Base-by-base conservation (phyloP, 1,140 invertebrate species). In the Pogonognathellus flavescens region DNA sequence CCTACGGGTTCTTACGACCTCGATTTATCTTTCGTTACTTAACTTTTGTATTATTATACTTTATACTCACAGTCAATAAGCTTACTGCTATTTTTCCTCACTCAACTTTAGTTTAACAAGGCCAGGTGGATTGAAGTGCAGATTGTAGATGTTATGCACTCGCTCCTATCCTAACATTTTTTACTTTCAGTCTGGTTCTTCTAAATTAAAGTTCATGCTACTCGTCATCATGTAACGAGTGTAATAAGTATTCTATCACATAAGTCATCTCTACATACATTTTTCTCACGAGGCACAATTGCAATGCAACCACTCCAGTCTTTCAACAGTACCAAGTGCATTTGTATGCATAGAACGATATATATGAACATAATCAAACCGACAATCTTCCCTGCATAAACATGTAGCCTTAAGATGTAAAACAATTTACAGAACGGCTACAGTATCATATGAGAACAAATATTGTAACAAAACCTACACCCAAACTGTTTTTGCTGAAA, bases 1-100 rank as follows among this genome's bases (percentile, higher is more conserved):
- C 70, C 70, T 76, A 76, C 41, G 70, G 70, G 25, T 76, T 76
- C 70, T 76, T 76, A 76, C 31, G 70, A 76, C 70, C 70, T 76
- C 70, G 70, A 76, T 76, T 76, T 76, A 76, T 76, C 70, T 76
- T 76, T 41, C 31, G 62, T 66, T 66, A 66, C 62, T 66, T 66
- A 66, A 66, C 62, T 25, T 76, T 76, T 76, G 16, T 76, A 57
- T n/a, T 57, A 14, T 57, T 57, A 57, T 57, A n/a, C 53, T 14
- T 10, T 57, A 57, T 57, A n/a, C 2, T 41, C 31, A 31, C 20
- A 25, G 62, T 66, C 22, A 66, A 20, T 66, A 66, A 10, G 6
- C 25, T 66, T 66, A 25, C 22, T 25, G 62, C 62, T 66, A 66
- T 49, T 76, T 57, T 76, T 50, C 16, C 70, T 49, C 70, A 49